Conservation (phyloP, 2,113 vertebrate species). For the Butastur rufipennis region DNA sequence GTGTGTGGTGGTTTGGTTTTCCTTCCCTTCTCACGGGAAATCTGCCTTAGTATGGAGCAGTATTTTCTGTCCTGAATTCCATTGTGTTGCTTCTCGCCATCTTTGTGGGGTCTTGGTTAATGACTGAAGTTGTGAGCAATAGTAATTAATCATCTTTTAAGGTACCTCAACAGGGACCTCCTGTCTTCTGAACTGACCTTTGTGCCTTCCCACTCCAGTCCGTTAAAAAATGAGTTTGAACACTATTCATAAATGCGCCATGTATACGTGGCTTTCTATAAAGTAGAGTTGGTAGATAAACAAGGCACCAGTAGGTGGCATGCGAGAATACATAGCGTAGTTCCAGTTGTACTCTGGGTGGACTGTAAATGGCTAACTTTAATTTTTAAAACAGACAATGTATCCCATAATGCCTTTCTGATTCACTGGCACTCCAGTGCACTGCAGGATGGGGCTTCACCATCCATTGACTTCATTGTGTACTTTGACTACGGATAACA, state of each 20-base stretch:
- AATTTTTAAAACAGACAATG: not conserved
- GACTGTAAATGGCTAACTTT: not conserved
- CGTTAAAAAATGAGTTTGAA: not conserved
- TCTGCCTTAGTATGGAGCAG: not conserved
- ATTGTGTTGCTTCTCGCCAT: fast-evolving
- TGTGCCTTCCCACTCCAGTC: fast-evolving
- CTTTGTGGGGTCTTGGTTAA: not conserved
- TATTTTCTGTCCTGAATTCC: not conserved
- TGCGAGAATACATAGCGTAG: not conserved
- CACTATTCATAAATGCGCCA: fast-evolving
- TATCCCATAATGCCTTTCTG: not conserved
- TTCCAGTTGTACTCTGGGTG: not conserved
- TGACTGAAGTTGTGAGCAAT: not conserved
- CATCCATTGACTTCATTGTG: not conserved
- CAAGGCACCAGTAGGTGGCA: conserved; percentile 58
- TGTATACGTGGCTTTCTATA: not conserved
- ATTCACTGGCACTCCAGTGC: not conserved
- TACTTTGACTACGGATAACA: not conserved
- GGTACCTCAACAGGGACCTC: not conserved
- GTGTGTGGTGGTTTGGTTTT: not conserved
- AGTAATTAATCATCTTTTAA: not conserved
- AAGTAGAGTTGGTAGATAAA: not conserved
- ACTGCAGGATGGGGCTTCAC: not conserved
- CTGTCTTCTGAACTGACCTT: not conserved
- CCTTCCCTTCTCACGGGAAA: fast-evolving